These are phyloP conservation scores for Varanus komodoensis DNA, from an alignment of 2,113 vertebrate genomes.

Conservation along the genomic window DNA sequence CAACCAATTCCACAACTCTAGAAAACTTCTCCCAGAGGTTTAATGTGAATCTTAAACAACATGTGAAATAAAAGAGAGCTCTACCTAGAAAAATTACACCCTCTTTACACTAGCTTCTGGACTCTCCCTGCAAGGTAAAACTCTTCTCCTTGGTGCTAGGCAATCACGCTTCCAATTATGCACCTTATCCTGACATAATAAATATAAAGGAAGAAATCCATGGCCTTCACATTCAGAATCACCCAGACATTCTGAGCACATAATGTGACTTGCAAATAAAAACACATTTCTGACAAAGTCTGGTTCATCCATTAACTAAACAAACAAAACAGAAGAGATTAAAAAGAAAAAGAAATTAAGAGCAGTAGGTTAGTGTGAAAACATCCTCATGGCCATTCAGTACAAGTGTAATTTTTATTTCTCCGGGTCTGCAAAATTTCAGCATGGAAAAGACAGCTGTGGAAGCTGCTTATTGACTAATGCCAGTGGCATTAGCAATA, in stretches of 20 bases:
- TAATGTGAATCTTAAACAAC: background rate
- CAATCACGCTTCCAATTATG: too few relatives aligned
- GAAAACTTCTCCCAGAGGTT: background rate
- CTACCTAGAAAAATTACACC: background rate
- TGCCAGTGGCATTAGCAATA: background rate
- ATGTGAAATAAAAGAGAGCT: too few relatives aligned
- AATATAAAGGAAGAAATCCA: background rate
- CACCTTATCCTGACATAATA: background rate
- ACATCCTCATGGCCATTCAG: background rate
- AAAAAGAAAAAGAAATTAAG: too few relatives aligned
- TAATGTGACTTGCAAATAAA: too few relatives aligned
- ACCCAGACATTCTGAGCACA: too few relatives aligned
- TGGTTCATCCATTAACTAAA: too few relatives aligned
- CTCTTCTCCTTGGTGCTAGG: background rate
- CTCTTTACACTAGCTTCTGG: background rate
- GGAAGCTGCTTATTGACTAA: background rate
- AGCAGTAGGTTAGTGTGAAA: background rate
- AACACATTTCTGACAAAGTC: too few relatives aligned
- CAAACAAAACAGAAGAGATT: too few relatives aligned
- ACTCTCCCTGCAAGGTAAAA: background rate
- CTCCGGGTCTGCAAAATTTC: too few relatives aligned
- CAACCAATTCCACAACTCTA: background rate
- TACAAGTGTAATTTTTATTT: background rate
- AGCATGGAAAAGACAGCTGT: background rate
- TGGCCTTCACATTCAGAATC: background rate